phyloP scores from a whole-genome alignment of 2,797 vertebrate species.

The Clarias fuscus region DNA sequence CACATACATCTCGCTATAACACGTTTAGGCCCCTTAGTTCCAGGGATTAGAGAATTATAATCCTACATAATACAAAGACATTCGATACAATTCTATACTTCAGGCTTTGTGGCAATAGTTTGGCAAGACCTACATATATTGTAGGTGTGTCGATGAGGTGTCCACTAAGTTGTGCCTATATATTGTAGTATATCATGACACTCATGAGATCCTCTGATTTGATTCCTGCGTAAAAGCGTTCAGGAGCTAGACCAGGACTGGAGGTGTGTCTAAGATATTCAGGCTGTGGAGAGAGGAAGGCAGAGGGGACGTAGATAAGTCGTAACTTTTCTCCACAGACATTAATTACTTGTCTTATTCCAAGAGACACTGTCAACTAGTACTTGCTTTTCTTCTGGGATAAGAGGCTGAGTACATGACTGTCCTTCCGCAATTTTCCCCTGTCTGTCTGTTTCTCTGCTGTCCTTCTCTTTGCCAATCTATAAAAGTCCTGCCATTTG shows the following conservation, averaged over 20 bases:
- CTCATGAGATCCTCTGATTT: neutral
- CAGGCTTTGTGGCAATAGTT: neutral
- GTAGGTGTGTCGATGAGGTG: neutral
- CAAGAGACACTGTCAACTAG: conserved; percentile 4
- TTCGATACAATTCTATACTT: neutral
- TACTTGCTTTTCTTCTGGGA: neutral
- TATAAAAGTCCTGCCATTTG: conserved; percentile 27
- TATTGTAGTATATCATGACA: neutral
- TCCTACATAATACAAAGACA: neutral
- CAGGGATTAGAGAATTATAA: neutral
- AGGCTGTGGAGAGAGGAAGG: neutral
- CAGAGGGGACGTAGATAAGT: neutral
- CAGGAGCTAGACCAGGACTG: neutral
- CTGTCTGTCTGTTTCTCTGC: neutral
- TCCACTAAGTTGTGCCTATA: neutral
- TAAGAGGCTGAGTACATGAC: conserved; percentile 5
- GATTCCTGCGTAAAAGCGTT: neutral
- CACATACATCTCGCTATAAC: neutral
- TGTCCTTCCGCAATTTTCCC: neutral
- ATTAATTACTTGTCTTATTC: neutral
- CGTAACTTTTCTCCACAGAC: neutral
- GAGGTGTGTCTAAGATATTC: neutral
- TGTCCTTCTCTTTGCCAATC: conserved; percentile 20
- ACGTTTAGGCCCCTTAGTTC: neutral
- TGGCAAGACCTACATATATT: neutral